These are phyloP conservation scores for Barypeithes pellucidus DNA, from an alignment of 2,888 invertebrate species.

Conservation along the genomic window DNA sequence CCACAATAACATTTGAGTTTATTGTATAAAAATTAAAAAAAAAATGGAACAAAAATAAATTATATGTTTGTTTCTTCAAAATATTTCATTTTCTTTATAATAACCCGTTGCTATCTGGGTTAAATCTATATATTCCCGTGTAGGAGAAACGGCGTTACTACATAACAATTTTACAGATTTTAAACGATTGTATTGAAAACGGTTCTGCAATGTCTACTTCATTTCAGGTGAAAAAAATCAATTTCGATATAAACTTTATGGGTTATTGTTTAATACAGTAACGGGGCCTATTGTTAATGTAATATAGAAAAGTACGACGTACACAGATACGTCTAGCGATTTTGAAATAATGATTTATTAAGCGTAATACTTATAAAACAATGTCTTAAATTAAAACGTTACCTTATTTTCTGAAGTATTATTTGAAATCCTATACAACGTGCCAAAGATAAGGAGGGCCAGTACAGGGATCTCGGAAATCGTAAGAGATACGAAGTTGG, in stretches of 20 bases:
- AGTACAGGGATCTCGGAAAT: too few species aligned
- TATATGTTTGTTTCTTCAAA: too few species aligned
- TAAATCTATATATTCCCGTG: constrained; percentile 7
- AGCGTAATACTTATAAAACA: too few species aligned
- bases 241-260: constrained; percentile 8
- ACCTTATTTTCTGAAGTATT: too few species aligned
- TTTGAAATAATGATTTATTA: constrained; percentile 1
- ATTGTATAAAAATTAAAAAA: too few species aligned
- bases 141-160: constrained; percentile 10
- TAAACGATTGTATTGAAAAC: constrained; percentile 11
- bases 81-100: not conserved
- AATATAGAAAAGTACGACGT: not conserved
- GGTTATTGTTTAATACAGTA: constrained; percentile 5
- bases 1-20: too few species aligned
- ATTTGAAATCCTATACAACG: too few species aligned
- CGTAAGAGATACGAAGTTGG: too few species aligned
- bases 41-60: too few species aligned
- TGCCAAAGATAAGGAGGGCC: too few species aligned
- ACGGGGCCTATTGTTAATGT: not conserved
- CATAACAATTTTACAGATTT: not conserved
- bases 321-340: not conserved
- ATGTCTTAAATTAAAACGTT: too few species aligned
- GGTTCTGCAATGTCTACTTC: not conserved
- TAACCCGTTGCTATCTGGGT: constrained; percentile 4
- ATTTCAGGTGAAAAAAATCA: constrained; percentile 9